Evolutionary conservation across 2,888 invertebrate genomes (phyloP).

Genomic region (Athrips mouffetella): DNA sequence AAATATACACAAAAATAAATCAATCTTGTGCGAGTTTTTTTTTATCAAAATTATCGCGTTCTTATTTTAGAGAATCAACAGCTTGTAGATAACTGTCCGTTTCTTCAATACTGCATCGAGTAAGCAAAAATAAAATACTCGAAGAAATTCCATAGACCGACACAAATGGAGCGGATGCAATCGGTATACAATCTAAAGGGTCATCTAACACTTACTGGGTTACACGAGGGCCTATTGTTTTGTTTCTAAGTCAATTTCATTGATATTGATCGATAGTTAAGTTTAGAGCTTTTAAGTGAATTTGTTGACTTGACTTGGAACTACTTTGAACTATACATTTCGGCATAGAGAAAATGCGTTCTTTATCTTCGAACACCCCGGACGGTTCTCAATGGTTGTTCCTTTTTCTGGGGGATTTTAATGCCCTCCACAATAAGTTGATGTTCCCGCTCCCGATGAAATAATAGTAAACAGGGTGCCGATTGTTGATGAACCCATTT

Average conservation of each 20-base stretch:
- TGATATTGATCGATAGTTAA: constrained; percentile 21
- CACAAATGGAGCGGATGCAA: constrained; percentile 33
- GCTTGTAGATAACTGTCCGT: not conserved
- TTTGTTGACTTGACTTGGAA: too few relatives aligned
- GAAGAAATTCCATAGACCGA: constrained; percentile 1
- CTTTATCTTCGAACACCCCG: too few relatives aligned
- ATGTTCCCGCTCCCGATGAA: too few relatives aligned
- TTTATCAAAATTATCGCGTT: not conserved
- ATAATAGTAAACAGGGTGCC: too few relatives aligned
- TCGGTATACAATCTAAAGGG: constrained; percentile 45
- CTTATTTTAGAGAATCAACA: not conserved
- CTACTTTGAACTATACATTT: too few relatives aligned
- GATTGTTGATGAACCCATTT: too few relatives aligned
- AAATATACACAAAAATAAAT: too few relatives aligned
- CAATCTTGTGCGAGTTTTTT: not conserved
- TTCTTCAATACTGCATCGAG: too few relatives aligned
- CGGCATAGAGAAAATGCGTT: too few relatives aligned
- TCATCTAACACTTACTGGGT: constrained; percentile 45
- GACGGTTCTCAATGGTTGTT: too few relatives aligned
- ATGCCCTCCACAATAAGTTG: too few relatives aligned
- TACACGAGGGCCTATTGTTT: constrained; percentile 42
- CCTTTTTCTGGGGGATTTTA: too few relatives aligned
- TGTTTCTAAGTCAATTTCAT: constrained; percentile 33
- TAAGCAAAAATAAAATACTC: constrained; percentile 5
- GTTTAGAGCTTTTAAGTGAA: not conserved